Base-by-base conservation (phyloP, 2,888 invertebrate genomes). In the Hanleya hanleyi region DNA sequence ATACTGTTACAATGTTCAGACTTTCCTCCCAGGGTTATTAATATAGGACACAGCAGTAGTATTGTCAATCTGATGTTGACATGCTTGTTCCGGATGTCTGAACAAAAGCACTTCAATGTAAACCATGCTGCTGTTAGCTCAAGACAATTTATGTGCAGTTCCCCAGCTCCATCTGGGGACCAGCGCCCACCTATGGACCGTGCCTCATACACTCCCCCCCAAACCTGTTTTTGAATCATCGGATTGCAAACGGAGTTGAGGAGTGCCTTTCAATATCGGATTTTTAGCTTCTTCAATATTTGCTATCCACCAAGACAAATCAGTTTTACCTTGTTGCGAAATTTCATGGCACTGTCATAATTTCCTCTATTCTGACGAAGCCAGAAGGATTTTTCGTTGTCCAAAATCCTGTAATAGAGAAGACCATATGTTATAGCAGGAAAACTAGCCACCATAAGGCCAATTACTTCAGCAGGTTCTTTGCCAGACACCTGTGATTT, bases 321-420 rank as follows among this genome's bases (percentile, higher is more conserved):
- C n/a, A n/a, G n/a, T n/a, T n/a, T n/a, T n/a, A n/a, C n/a, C n/a
- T n/a, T n/a, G n/a, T n/a, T n/a, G n/a, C n/a, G n/a, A n/a, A n/a
- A n/a, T n/a, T n/a, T n/a, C n/a, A n/a, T n/a, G n/a, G n/a, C n/a
- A n/a, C n/a, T n/a, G n/a, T n/a, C n/a, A 64, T 32, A 64, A 64
- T 64, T 64, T 29, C 33, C 64, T 12, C 32, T 32, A 15, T 15
- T 32, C 9, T 18, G 9, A 12, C 64, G 15, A 32, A 64, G 33
- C 12, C 32, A 26, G 18, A 15, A 7, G 12, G 26, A n/a, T 35
- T 64, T 64, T 12, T 64, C 64, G 12, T 32, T 26, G 9, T 64
- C 64, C 18, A 64, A 33, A 12, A n/a, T 29, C 26, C 64, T 64
- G 35, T 64, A 64, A 35, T 32, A 64, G n/a, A 64, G 35, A n/a